Evolutionary conservation across 1,140 invertebrate genomes (phyloP), one percentile per base, ranked within the genome.

Genomic region (Brachionus calyciflorus): DNA sequence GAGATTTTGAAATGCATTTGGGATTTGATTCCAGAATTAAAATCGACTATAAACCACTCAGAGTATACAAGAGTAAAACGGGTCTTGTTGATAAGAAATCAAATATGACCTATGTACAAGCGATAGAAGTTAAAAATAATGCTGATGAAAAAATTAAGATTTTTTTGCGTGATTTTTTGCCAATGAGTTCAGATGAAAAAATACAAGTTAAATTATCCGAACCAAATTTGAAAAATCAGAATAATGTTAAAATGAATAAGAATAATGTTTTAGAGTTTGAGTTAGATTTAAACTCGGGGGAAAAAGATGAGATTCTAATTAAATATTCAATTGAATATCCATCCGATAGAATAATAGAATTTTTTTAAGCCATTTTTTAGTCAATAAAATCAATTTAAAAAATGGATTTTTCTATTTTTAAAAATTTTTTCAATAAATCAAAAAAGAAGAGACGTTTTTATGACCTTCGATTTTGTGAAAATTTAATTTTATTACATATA

Each of bases 31-130:
- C 81, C 6, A 78, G 82, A 6, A 78, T 87, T 24, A 82, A 82
- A 73, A 80, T 86, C 5, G 79, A 77, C 7, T 86, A 87, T 79
- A 85, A 84, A 76, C 84, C 85, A n/a, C 76, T 80, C 9, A 78
- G 79, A 24, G 82, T 81, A 79, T 63, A 76, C 77, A 73, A 77
- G 55, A n/a, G 60, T 75, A 69, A 81, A 68, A 63, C 83, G 79
- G 65, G n/a, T n/a, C n/a, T n/a, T n/a, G n/a, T 78, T 65, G 81
- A 80, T 24, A 81, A 80, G 55, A 78, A 79, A 5, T 48, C 79
- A 26, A 78, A 70, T 53, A 80, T 79, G 24, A 79, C 80, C 9
- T 79, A 82, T 68, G 79, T 81, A 77, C 85, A 86, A 77, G 77
- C 73, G 24, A 84, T 85, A 33, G 80, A 80, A 49, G 57, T 86